Evolutionary conservation across 1,140 invertebrate species (phyloP).

Genomic region (Sipha flava): DNA sequence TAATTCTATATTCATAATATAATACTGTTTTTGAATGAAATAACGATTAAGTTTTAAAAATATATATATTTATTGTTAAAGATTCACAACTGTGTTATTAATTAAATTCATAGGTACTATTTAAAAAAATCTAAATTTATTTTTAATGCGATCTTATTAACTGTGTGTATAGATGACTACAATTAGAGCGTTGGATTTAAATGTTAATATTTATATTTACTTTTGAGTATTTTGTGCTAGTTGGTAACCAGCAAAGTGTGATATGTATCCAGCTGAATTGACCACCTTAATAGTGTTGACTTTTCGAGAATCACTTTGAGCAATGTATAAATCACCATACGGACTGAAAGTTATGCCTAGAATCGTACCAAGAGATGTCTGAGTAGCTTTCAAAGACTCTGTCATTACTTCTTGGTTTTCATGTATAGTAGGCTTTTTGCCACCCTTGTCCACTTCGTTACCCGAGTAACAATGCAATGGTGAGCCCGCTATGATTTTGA

Average conservation of each 20-base stretch:
- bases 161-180: neutral
- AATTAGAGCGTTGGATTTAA: neutral
- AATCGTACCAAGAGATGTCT: slow-evolving; percentile 63
- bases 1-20: no score
- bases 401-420: slow-evolving; percentile 34
- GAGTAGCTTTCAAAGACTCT: slow-evolving; percentile 42
- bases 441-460: slow-evolving; percentile 44
- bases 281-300: slow-evolving; percentile 79
- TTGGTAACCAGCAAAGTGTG: slow-evolving; percentile 68
- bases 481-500: slow-evolving; percentile 80
- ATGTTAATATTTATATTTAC: slow-evolving; percentile 28
- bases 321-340: slow-evolving; percentile 85
- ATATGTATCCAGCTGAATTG: slow-evolving; percentile 72
- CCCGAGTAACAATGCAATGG: slow-evolving; percentile 71
- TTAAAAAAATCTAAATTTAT: no score
- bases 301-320: slow-evolving; percentile 82
- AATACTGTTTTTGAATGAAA: no score
- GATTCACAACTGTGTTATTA: no score
- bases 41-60: no score
- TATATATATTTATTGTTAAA: no score
- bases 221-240: slow-evolving; percentile 43
- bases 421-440: slow-evolving; percentile 39
- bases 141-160: no score
- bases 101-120: no score
- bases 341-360: slow-evolving; percentile 81